Conservation (phyloP, 2,888 invertebrate species). For the Acrobasis repandana region DNA sequence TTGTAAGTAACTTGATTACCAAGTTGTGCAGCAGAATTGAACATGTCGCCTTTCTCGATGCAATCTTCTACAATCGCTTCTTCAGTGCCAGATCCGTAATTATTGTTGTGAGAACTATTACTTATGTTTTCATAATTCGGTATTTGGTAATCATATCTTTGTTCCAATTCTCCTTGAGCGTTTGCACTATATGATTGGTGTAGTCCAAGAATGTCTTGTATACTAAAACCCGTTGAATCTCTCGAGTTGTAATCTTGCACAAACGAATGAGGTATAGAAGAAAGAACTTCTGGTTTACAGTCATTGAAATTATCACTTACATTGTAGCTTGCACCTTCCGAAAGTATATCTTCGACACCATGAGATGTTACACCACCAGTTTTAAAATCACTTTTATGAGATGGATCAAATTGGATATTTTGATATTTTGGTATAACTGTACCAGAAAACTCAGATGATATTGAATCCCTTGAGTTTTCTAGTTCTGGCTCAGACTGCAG, state of each 20-base stretch:
- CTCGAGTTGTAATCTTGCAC: slow-evolving; percentile 76
- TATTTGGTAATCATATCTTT: slow-evolving; percentile 68
- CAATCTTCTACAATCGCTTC: slow-evolving; percentile 57
- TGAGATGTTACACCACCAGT: slow-evolving; percentile 56
- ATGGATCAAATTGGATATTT: slow-evolving; percentile 33
- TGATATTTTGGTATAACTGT: slow-evolving; percentile 43
- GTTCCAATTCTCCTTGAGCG: slow-evolving; percentile 53
- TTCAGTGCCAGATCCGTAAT: slow-evolving; percentile 61
- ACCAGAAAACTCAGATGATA: slow-evolving; percentile 55
- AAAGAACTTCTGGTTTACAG: slow-evolving; percentile 58
- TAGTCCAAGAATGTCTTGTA: slow-evolving; percentile 76
- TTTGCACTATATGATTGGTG: slow-evolving; percentile 61
- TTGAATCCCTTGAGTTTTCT: slow-evolving; percentile 59
- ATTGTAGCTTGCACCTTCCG: slow-evolving; percentile 57
- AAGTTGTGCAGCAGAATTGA: slow-evolving; percentile 44
- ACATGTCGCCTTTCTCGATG: slow-evolving; percentile 50
- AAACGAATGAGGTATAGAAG: slow-evolving; percentile 59
- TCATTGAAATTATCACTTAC: slow-evolving; percentile 56
- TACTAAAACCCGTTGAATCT: slow-evolving; percentile 76
- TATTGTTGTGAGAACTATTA: slow-evolving; percentile 60
- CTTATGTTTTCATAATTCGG: slow-evolving; percentile 69
- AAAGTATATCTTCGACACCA: slow-evolving; percentile 69
- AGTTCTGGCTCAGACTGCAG: slow-evolving; percentile 52
- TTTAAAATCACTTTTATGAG: slow-evolving; percentile 50
- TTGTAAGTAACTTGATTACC: slow-evolving; percentile 57